A percentile compares a stretch with the other conserved stretches of the same genome.
phyloP scores from a whole-genome alignment of 2,888 invertebrate species.

The Cabera pusaria region DNA sequence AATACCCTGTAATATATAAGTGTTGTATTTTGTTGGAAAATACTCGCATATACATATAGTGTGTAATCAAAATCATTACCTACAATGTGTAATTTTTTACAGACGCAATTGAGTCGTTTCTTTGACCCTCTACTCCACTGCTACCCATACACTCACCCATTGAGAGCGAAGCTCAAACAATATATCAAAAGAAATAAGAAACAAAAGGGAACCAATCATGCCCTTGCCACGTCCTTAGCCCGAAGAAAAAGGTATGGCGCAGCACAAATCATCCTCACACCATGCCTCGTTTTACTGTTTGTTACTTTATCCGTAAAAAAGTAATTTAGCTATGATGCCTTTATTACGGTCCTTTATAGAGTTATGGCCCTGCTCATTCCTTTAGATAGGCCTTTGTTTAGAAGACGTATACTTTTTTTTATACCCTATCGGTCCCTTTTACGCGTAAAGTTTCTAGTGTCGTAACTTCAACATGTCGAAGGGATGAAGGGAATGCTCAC shows the following conservation, averaged over 20 bases:
- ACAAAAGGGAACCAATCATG: too few species aligned
- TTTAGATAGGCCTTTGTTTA: constrained; percentile 51
- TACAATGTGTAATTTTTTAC: too few species aligned
- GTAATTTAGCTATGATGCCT: constrained; percentile 58
- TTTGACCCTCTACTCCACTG: too few species aligned
- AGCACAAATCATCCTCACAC: neutral
- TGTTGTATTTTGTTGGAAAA: too few species aligned
- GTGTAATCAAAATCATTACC: too few species aligned
- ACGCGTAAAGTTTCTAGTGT: constrained; percentile 35
- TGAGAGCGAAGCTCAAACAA: too few species aligned
- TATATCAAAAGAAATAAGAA: too few species aligned
- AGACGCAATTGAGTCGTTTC: too few species aligned
- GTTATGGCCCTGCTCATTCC: constrained; percentile 52
- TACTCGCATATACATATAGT: too few species aligned
- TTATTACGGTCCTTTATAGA: constrained; percentile 55
- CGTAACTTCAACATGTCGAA: constrained; percentile 34
- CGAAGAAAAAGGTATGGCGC: neutral
- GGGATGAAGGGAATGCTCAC: constrained; percentile 14
- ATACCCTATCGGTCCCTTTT: constrained; percentile 30
- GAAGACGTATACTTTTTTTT: constrained; percentile 37
- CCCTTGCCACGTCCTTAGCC: too few species aligned
- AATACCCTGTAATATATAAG: too few species aligned
- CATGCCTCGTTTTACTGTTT: constrained; percentile 31
- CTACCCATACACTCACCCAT: too few species aligned
- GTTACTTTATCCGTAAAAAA: constrained; percentile 55